Evolutionary conservation across 1,140 invertebrate species (phyloP).

Genomic region (Daktulosphaira vitifoliae): DNA sequence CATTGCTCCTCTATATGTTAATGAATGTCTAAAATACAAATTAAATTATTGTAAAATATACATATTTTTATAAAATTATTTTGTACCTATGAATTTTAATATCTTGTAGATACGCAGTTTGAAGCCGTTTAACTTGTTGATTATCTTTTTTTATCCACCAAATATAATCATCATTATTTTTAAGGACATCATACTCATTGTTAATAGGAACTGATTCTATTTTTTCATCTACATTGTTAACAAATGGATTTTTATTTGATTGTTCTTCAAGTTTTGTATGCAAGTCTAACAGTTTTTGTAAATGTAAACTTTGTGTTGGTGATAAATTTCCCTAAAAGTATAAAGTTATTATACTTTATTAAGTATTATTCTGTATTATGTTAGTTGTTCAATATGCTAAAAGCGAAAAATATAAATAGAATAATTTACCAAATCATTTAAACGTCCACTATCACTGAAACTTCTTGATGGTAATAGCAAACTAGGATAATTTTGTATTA

Average conservation of each 20-base stretch:
- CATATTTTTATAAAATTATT: not conserved
- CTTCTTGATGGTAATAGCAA: slow-evolving; percentile 54
- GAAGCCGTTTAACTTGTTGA: slow-evolving; percentile 29
- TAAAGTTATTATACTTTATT: too few species aligned
- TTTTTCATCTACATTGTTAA: not conserved
- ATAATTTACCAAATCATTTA: slow-evolving; percentile 44
- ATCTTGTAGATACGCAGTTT: slow-evolving; percentile 55
- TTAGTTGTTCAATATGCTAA: too few species aligned
- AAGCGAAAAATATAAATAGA: not conserved
- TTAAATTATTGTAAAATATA: not conserved
- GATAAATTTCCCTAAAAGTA: not conserved
- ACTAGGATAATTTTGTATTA: slow-evolving; percentile 63
- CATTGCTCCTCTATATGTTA: slow-evolving; percentile 74
- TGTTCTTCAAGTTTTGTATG: not conserved
- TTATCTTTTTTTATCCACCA: slow-evolving; percentile 35
- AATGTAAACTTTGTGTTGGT: slow-evolving; percentile 40
- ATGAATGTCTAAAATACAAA: slow-evolving; percentile 53
- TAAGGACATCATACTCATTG: slow-evolving; percentile 20
- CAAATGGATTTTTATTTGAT: not conserved
- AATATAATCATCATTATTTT: slow-evolving; percentile 16
- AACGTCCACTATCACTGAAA: slow-evolving; percentile 52
- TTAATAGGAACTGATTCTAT: not conserved
- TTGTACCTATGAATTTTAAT: slow-evolving; percentile 54
- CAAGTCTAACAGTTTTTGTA: not conserved
- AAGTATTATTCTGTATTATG: too few species aligned